These are phyloP conservation scores for Cirrhinus molitorella DNA, from an alignment of 2,797 vertebrate genomes.

Conservation along the genomic window DNA sequence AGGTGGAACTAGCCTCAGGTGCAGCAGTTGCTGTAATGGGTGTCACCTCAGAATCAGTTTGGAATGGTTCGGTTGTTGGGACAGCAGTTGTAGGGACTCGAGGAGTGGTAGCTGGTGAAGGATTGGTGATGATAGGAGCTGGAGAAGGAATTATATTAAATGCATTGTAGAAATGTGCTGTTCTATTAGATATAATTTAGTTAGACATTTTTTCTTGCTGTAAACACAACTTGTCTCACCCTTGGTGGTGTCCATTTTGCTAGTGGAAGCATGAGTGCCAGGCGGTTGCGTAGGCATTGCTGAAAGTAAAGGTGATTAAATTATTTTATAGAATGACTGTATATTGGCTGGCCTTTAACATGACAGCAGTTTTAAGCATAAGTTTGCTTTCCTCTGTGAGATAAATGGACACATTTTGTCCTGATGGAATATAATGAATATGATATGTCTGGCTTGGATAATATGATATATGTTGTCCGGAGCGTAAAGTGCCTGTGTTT, in stretches of 20 bases:
- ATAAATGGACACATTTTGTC: conserved; percentile 10
- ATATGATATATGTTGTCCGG: conserved; percentile 6
- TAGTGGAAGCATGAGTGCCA: conserved; percentile 65
- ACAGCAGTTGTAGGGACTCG: conserved; percentile 42
- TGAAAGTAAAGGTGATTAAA: conserved; percentile 33
- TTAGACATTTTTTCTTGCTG: neutral
- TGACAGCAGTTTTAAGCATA: neutral
- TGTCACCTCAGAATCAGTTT: conserved; percentile 50
- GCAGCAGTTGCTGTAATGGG: conserved; percentile 32
- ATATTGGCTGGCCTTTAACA: neutral
- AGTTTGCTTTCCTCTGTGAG: neutral
- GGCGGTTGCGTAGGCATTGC: conserved; percentile 65
- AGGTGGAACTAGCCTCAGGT: conserved; percentile 44
- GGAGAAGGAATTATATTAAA: neutral
- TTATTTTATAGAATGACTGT: neutral
- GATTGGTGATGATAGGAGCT: conserved; percentile 56
- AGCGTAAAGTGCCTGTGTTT: conserved; percentile 11
- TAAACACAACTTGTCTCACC: conserved; percentile 47
- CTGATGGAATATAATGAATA: conserved; percentile 6
- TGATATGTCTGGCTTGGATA: neutral
- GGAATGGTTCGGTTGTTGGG: conserved; percentile 68
- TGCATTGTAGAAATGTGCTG: neutral
- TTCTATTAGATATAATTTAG: neutral
- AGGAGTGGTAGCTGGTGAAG: conserved; percentile 46
- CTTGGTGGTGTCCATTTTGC: conserved; percentile 66